Evolutionary conservation across 2,888 invertebrate species (phyloP).

Genomic region (Acrobasis repandana): DNA sequence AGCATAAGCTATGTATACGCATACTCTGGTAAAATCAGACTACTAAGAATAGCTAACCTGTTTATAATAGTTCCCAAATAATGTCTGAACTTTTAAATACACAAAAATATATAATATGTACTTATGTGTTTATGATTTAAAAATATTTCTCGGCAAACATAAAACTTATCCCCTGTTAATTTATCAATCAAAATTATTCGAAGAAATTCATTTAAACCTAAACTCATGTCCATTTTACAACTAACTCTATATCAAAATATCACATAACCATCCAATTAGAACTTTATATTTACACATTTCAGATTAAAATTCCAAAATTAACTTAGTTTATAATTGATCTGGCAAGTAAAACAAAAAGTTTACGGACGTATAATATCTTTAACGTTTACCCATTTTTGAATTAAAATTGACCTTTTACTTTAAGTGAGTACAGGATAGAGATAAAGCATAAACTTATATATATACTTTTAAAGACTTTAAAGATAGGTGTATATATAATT

Average conservation of each 20-base stretch:
- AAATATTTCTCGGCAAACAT: too few relatives aligned
- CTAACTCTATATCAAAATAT: conserved; percentile 48
- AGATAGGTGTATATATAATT: too few relatives aligned
- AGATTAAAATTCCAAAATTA: neutral
- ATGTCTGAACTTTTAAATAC: too few relatives aligned
- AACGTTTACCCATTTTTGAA: neutral
- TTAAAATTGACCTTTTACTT: neutral
- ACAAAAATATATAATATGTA: too few relatives aligned
- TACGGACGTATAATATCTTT: neutral
- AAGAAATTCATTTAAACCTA: conserved; percentile 28
- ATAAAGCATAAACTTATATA: too few relatives aligned
- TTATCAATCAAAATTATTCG: conserved; percentile 22
- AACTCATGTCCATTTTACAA: conserved; percentile 30
- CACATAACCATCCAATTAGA: conserved; percentile 40
- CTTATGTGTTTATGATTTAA: too few relatives aligned
- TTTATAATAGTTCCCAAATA: too few relatives aligned
- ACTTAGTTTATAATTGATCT: neutral
- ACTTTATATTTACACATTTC: conserved; percentile 1
- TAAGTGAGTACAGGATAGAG: neutral
- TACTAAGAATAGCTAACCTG: too few relatives aligned
- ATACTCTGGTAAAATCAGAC: too few relatives aligned
- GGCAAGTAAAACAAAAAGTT: neutral
- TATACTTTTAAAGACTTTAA: too few relatives aligned
- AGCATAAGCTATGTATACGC: too few relatives aligned
- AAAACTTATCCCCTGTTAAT: neutral